Conservation (phyloP, 2,888 invertebrate genomes). For the Lepetodrilus schrolli region DNA sequence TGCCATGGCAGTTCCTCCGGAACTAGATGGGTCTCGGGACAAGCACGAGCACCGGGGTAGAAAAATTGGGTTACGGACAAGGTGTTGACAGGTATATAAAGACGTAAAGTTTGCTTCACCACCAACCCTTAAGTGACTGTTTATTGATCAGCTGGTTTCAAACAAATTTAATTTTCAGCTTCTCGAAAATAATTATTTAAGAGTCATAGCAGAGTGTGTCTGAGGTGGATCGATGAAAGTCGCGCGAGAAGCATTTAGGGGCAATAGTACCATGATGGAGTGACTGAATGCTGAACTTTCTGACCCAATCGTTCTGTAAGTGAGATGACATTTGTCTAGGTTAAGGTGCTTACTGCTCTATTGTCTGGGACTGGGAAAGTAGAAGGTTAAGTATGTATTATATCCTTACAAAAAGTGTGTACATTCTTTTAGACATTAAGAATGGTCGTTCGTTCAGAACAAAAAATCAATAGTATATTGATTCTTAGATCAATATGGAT, state of each 20-base stretch:
- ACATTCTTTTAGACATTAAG: too few relatives aligned
- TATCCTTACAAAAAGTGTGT: too few relatives aligned
- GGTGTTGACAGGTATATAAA: constrained; percentile 6
- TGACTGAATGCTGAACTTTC: background rate
- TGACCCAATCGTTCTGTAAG: background rate
- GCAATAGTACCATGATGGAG: constrained; percentile 5
- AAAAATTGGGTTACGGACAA: too few relatives aligned
- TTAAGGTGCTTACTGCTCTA: too few relatives aligned
- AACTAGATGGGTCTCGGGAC: too few relatives aligned
- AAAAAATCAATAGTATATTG: too few relatives aligned
- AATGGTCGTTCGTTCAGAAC: too few relatives aligned
- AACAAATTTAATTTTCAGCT: constrained; percentile 21
- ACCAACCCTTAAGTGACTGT: constrained; percentile 1
- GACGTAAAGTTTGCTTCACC: background rate
- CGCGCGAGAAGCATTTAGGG: background rate
- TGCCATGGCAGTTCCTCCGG: constrained; percentile 6
- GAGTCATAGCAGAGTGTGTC: background rate
- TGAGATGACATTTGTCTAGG: background rate
- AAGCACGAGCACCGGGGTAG: too few relatives aligned
- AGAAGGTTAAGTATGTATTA: too few relatives aligned
- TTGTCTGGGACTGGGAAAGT: too few relatives aligned
- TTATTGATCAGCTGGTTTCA: constrained; percentile 14
- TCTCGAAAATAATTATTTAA: constrained; percentile 27
- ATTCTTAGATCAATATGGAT: too few relatives aligned
- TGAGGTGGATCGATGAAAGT: background rate